Evolutionary conservation across 1,140 invertebrate species (phyloP), one percentile per base, ranked within the genome.

Genomic region (Drosophila gunungcola): DNA sequence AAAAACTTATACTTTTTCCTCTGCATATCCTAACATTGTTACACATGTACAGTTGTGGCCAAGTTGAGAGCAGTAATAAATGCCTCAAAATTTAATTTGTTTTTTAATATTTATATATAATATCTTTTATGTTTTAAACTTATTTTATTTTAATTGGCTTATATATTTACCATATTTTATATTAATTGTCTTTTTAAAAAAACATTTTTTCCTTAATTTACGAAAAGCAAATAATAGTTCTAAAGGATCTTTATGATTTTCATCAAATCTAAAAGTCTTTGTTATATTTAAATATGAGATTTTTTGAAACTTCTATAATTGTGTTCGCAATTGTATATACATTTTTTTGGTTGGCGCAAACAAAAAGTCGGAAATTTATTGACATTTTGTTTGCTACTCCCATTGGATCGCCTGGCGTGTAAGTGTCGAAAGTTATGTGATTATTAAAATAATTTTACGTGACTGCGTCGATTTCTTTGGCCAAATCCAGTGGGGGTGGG

Each of bases 401-500:
- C 78, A 73, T 70, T 68, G 80, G 76, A 64, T 62, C 64, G 84
- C 64, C 75, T 52, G 84, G 76, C 79, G 79, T 88, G 80, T 88
- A 88, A 89, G 88, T 89, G 84, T 84, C 84, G 75, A 88, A 88
- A 88, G 84, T 88, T 88, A 88, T 88, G 84, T 88, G 84, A 88
- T 88, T 88, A 88, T 88, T 88, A 88, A 88, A 88, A 88, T 88
- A 88, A 88, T 88, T 88, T 88, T 88, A 88, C 84, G 84, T 88
- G 84, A 88, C 84, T 88, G 84, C 84, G 79, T 78, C 84, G 84
- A 89, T 78, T 88, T 80, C 84, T 89, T 78, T 77, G 73, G 79
- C 80, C 80, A 83, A 78, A 78, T 69, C 49, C 54, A 27, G 56
- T 38, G 16, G 51, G 48, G n/a, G 21, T n/a, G 34, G 34, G 27